Base-by-base conservation (phyloP, 2,113 vertebrate species). In the Phoxinus phoxinus region DNA sequence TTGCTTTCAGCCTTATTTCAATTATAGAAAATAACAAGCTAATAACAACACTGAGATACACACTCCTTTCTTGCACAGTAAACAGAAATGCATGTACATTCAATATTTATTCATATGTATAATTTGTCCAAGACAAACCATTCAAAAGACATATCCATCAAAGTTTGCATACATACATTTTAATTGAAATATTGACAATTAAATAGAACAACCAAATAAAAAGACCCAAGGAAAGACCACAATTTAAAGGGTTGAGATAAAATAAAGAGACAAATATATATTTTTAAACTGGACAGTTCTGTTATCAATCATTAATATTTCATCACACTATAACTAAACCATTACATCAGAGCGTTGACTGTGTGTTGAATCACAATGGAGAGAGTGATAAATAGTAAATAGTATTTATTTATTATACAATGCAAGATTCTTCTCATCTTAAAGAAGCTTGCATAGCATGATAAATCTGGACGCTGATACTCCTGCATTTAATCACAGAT, bases 301-400 rank as follows among this genome's bases (percentile, higher is more conserved):
- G 85, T 90, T 84, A 87, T 91, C 90, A 95, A 94, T 93, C 90
- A 77, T 13, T 23, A 32, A 74, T n/a, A 72, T 82, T 58, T 91
- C 92, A 91, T 90, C 89, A 93, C 90, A 92, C 92, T 93, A 90
- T 90, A 91, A 93, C 91, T 89, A 91, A 94, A 94, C 89, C 92
- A 88, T 65, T 23, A 86, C 91, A 90, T 89, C 90, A 76, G 35
- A 71, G 74, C 91, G 85, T 89, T 85, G 86, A 83, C 94, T 94
- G 93, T 94, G 94, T 94, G 95, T 95, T 94, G 94, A 91, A 93
- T 92, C 91, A 91, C 93, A 92, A 90, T 92, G 93, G 92, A 89
- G 92, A 94, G 95, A 93, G 93, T 94, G 92, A 41, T 41, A 41
- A 10, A 41, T 41, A 41, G 41, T 41, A 10, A 41, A 41, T 41